Percentiles rank a stretch among this genome's conserved stretches.
These are phyloP conservation scores for Parthenolecanium corni DNA, from an alignment of 2,888 invertebrate species.

Conservation along the genomic window DNA sequence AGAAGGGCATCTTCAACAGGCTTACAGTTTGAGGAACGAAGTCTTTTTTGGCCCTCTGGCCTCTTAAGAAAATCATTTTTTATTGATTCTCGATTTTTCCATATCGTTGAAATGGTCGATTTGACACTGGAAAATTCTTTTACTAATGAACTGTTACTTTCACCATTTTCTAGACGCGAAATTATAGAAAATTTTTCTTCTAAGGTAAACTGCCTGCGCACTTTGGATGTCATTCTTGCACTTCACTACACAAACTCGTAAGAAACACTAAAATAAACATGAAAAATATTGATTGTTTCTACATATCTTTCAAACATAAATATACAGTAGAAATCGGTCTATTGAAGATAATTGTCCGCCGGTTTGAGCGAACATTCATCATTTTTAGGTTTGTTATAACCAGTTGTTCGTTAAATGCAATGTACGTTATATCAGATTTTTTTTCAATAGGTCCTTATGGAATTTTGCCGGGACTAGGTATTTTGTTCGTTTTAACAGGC, in stretches of 20 bases:
- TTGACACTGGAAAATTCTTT: constrained; percentile 29
- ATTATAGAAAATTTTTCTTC: constrained; percentile 32
- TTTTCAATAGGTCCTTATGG: background rate
- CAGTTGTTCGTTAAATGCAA: background rate
- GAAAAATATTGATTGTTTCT: background rate
- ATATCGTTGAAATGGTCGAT: constrained; percentile 31
- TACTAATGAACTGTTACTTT: constrained; percentile 20
- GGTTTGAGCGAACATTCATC: too few relatives aligned
- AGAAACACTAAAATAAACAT: background rate
- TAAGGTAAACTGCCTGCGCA: constrained; percentile 30
- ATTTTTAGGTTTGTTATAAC: too few relatives aligned
- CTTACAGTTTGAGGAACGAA: constrained; percentile 16
- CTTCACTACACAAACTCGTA: background rate
- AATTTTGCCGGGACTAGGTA: background rate
- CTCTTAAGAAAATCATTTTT: constrained; percentile 32
- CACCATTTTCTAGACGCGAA: constrained; percentile 29
- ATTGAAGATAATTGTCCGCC: too few relatives aligned
- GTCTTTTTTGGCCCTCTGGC: constrained; percentile 16
- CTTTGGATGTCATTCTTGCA: background rate
- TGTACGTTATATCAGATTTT: too few relatives aligned
- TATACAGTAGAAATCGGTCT: too few relatives aligned
- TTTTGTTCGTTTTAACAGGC: background rate
- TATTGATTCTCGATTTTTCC: constrained; percentile 29
- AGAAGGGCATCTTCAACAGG: constrained; percentile 29
- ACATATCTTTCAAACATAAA: too few relatives aligned